Conservation (phyloP, 2,113 vertebrate genomes). For the Enhydra lutris region DNA sequence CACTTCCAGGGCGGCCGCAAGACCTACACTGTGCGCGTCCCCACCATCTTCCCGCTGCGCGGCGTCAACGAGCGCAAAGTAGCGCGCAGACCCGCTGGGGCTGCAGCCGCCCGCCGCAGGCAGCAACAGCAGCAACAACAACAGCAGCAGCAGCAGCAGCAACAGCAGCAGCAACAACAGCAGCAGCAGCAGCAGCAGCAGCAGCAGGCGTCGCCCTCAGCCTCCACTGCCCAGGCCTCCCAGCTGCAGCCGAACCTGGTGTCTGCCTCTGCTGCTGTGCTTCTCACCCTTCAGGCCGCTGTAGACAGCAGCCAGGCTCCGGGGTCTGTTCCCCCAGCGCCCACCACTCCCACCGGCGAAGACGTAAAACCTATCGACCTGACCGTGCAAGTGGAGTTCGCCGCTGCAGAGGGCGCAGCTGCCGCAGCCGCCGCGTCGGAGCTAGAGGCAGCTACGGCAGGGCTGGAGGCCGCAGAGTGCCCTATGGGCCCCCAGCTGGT, state of each 20-base stretch:
- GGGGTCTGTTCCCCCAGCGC: conserved; percentile 45
- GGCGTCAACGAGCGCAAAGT: conserved; percentile 94
- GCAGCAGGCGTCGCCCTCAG: conserved; percentile 76
- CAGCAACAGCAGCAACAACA: conserved; percentile 60
- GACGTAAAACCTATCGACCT: conserved; percentile 90
- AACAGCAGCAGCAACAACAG: not conserved
- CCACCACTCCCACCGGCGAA: conserved; percentile 77
- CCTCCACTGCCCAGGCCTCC: conserved; percentile 63
- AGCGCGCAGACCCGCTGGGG: conserved; percentile 79
- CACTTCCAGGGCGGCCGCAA: conserved; percentile 97
- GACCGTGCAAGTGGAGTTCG: conserved; percentile 84
- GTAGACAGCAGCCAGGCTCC: conserved; percentile 68
- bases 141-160: conserved; percentile 71
- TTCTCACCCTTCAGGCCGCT: conserved; percentile 75
- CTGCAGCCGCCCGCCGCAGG: conserved; percentile 71
- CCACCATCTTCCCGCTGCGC: conserved; percentile 93
- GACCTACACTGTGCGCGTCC: conserved; percentile 94
- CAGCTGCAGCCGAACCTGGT: conserved; percentile 79
- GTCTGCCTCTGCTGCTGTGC: conserved; percentile 74
- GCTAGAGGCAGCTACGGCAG: conserved; percentile 64
- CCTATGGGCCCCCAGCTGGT: conserved; percentile 75
- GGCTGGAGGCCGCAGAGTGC: conserved; percentile 73
- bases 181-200: conserved; percentile 73
- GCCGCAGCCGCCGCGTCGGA: conserved; percentile 73
- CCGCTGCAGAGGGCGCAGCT: conserved; percentile 70